Base-by-base conservation (phyloP, 2,888 invertebrate species). In the Chaitophorus viminalis region DNA sequence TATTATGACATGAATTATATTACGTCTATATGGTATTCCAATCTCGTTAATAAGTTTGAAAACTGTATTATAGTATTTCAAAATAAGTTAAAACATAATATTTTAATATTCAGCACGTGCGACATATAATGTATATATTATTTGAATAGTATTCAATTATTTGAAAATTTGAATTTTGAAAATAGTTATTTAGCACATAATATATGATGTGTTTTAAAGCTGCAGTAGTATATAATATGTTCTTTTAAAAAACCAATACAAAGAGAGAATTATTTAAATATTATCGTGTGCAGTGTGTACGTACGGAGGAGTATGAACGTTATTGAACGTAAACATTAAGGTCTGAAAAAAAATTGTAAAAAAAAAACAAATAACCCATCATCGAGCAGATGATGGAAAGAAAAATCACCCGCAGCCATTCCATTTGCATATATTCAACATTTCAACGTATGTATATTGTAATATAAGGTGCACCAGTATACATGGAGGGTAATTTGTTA, bases 401-500 rank as follows among this genome's bases (percentile, higher is more conserved):
- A 60, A 87, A 81, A 36, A 87, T 74, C 74, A 79, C 87, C 87
- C 79, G 87, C 79, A 81, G 87, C 87, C 65, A 81, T 72, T 79
- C 65, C 87, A 87, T 87, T 87, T 87, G 87, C 87, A 87, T 87
- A 87, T 65, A 54, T 78, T 85, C 75, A 68, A 52, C 74, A 74
- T 36, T 18, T 31, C 46, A 46, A 84, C 46, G 31, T 68, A 84
- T 87, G 60, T 81, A 39, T 60, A 46, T 81, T 87, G 81, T 87
- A 81, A 87, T 87, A 79, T 74, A 81, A 75, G 75, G 87, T 81
- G 65, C 54, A 72, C 72, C 54, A 79, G 60, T 81, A 76, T 81
- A 76, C 9, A 87, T 81, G 60, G 60, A 87, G 87, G 79, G 87
- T 81, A 87, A 87, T 87, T 87, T 87, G 87, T 87, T 87, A 87